Base-by-base conservation (phyloP, 1,140 invertebrate genomes). In the Procambarus clarkii region DNA sequence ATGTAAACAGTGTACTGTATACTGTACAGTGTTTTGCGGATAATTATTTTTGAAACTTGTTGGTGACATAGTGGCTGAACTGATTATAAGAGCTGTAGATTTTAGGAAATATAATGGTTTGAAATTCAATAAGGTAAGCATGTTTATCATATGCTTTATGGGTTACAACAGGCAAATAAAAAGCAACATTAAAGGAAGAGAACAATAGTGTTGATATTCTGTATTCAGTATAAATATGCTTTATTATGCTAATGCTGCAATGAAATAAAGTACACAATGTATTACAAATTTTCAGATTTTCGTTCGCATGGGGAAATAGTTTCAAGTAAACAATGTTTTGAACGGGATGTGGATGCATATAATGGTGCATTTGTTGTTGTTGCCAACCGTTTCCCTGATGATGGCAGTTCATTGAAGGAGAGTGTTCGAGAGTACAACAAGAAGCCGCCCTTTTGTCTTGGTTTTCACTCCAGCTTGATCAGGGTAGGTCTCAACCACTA, bases 371-470 rank as follows among this genome's bases (percentile, higher is more conserved):
- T 90, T 80, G 76, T 90, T 50, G 71, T 84, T 48, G 71, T 90
- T 45, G 88, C 88, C 24, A 83, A 90, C 74, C 69, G 88, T 18
- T 11, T 64, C 48, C 81, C 88, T 0, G 81, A 90, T 15, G 21
- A 5, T 8, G 11, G 34, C 24, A n/a, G 46, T 7, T 24, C 34
- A 0, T 60, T 90, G 8, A 54, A 60, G 9, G 21, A 83, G 21
- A 76, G 18, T 34, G 81, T 90, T 21, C n/a, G 71, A 46, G 21
- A 84, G 46, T 90, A 77, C 80, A 90, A 90, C 71, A 90, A 77
- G 34, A 54, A 77, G 15, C 15, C 46, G 13, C 88, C 88, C 46
- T 84, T 90, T 34, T 90, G 88, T n/a, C 34, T 90, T 7, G 88
- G 88, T 7, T 24, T 69, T 45, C 54, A 50, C 24, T 5, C 11